These are phyloP conservation scores for Vidua chalybeata DNA, from an alignment of 2,113 vertebrate species.

Conservation along the genomic window DNA sequence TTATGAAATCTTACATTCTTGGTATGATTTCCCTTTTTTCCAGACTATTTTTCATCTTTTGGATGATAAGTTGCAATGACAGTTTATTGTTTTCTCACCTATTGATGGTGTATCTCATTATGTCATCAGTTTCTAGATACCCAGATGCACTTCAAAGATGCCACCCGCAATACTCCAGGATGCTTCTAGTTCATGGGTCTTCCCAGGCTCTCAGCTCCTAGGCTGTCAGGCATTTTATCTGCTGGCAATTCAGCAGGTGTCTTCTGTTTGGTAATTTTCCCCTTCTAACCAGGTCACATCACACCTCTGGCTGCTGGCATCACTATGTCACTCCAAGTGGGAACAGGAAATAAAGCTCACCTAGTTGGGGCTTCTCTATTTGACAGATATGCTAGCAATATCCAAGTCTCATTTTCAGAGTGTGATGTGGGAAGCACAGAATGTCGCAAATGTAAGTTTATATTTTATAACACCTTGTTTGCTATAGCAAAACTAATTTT, in stretches of 20 bases:
- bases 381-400: neutral
- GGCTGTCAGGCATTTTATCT: neutral
- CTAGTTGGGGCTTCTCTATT: neutral
- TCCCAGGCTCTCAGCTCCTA: neutral
- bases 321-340: fast-evolving
- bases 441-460: neutral
- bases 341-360: neutral
- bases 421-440: neutral
- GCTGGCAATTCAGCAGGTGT: neutral
- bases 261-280: neutral
- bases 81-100: neutral
- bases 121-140: neutral
- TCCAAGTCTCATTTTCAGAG: neutral
- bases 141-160: neutral
- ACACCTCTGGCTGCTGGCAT: neutral
- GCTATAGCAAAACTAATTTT: neutral
- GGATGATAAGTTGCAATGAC: neutral
- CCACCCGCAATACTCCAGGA: neutral
- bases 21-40: neutral
- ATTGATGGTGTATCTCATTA: neutral
- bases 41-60: neutral
- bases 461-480: neutral
- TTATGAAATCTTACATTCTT: neutral
- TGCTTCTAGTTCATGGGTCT: neutral
- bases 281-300: neutral